A percentile compares a stretch with the other conserved stretches of the same genome.
Evolutionary conservation across 2,113 vertebrate genomes (phyloP).

Genomic region (Sceloporus undulatus): DNA sequence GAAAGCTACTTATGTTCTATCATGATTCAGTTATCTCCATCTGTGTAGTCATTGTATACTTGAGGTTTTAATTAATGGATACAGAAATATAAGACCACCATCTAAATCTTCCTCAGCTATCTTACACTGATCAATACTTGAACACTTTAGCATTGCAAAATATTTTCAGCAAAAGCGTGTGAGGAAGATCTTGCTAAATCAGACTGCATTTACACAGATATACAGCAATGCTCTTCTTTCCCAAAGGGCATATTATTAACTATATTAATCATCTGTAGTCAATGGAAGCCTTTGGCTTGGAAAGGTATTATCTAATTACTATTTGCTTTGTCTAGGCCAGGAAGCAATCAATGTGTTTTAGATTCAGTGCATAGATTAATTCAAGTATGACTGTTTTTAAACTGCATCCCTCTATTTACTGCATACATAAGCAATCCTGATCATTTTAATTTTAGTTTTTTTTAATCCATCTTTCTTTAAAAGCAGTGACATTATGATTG

Average conservation of each 20-base stretch:
- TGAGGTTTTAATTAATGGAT: background rate
- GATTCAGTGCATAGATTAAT: background rate
- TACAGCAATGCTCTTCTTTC: slow-evolving; percentile 10
- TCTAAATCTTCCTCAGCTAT: background rate
- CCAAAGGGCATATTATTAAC: background rate
- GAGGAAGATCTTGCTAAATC: background rate
- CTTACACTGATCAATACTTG: background rate
- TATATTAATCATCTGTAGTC: slow-evolving; percentile 16
- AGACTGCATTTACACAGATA: background rate
- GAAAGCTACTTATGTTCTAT: background rate
- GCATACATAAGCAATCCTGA: background rate
- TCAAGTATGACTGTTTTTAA: slow-evolving; percentile 24
- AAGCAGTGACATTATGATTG: no score
- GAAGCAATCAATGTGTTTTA: background rate
- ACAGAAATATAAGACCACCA: background rate
- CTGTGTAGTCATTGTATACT: background rate
- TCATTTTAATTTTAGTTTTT: slow-evolving; percentile 14
- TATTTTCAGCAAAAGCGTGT: slow-evolving; percentile 32
- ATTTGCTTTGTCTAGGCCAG: slow-evolving; percentile 21
- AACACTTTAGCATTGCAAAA: slow-evolving; percentile 20
- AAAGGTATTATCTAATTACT: slow-evolving; percentile 25
- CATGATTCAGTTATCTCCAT: background rate
- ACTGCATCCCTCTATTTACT: slow-evolving; percentile 5
- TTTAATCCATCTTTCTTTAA: no score
- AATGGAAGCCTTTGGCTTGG: background rate